Evolutionary conservation across 92 coral and sea anemone genomes (phyloP).

Genomic region (Parazoanthus atlanticus): DNA sequence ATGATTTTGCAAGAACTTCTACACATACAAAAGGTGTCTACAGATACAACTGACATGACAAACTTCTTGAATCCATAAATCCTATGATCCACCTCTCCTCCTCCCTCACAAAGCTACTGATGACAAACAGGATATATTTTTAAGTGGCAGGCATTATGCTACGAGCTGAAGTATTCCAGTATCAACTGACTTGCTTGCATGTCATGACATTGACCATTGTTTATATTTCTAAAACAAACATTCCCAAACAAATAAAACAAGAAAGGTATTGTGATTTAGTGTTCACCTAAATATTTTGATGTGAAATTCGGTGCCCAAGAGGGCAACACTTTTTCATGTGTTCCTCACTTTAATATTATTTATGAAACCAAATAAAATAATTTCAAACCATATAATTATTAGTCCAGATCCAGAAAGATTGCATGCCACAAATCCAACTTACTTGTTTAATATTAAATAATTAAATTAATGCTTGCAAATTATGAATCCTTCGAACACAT

Average conservation of each 20-base stretch:
- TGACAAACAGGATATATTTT: too few relatives aligned
- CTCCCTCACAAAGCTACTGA: not conserved
- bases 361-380: too few relatives aligned
- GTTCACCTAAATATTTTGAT: not conserved
- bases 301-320: not conserved
- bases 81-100: too few relatives aligned
- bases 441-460: too few relatives aligned
- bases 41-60: too few relatives aligned
- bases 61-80: too few relatives aligned
- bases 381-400: too few relatives aligned
- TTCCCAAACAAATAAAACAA: not conserved
- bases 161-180: not conserved
- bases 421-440: not conserved
- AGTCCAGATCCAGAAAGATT: not conserved
- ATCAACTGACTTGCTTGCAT: not conserved
- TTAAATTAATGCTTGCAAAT: not conserved
- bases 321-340: not conserved
- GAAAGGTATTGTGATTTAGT: not conserved
- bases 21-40: too few relatives aligned
- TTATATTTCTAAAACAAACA: not conserved
- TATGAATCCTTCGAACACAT: not conserved
- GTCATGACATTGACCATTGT: not conserved
- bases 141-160: not conserved
- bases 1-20: too few relatives aligned
- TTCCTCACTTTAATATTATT: not conserved